Percentiles rank a stretch among this genome's conserved stretches.
These are phyloP conservation scores for Gastrophryne carolinensis DNA, from an alignment of 2,797 vertebrate species.

Conservation along the genomic window DNA sequence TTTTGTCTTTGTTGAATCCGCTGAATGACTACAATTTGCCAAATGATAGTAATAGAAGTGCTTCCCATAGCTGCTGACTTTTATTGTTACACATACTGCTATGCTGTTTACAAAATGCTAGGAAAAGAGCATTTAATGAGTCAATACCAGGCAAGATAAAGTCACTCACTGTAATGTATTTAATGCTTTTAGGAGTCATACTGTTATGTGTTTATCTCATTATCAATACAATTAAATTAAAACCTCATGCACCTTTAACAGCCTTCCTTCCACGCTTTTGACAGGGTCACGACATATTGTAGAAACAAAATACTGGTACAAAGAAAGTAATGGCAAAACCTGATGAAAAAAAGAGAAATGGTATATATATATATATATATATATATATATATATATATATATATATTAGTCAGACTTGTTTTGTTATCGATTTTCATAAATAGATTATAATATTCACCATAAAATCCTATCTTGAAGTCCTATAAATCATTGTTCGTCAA, in stretches of 20 bases:
- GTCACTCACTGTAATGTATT: constrained; percentile 9
- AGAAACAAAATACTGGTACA: constrained; percentile 84
- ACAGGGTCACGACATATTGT: constrained; percentile 78
- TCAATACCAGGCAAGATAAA: constrained; percentile 34
- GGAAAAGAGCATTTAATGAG: not conserved
- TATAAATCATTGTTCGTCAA: too few relatives aligned
- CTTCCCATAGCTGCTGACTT: not conserved
- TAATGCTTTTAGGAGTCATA: constrained; percentile 11
- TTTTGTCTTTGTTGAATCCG: not conserved
- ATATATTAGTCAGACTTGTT: too few relatives aligned
- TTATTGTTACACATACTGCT: not conserved
- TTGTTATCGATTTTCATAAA: too few relatives aligned
- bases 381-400: too few relatives aligned
- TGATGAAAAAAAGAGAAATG: constrained; percentile 67
- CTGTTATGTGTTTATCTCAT: constrained; percentile 33
- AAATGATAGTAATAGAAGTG: not conserved
- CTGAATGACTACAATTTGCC: not conserved
- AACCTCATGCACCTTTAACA: constrained; percentile 82
- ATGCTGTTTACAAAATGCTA: not conserved
- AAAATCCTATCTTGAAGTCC: too few relatives aligned
- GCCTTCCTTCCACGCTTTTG: constrained; percentile 77
- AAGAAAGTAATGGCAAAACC: constrained; percentile 82
- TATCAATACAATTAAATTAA: constrained; percentile 41
- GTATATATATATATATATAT: too few relatives aligned
- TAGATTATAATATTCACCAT: too few relatives aligned